These are phyloP conservation scores for Ursus arctos DNA, from an alignment of 2,113 vertebrate species.

Conservation along the genomic window DNA sequence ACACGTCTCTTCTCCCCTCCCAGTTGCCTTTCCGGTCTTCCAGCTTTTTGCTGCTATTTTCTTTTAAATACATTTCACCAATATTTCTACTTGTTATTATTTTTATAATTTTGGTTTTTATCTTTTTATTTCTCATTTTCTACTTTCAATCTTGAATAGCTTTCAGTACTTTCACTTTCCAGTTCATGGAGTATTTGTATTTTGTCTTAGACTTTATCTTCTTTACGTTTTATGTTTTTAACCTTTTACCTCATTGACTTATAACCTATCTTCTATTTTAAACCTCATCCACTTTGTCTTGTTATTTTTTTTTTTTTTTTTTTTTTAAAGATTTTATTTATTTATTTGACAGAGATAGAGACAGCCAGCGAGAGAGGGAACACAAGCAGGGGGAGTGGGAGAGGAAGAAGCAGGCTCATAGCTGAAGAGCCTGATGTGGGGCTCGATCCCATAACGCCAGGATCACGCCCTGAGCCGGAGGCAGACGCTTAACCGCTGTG, in stretches of 20 bases:
- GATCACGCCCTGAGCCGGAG: too few species aligned
- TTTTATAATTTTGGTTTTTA: constrained; percentile 33
- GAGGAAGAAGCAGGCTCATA: too few species aligned
- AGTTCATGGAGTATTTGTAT: neutral
- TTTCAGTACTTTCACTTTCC: constrained; percentile 48
- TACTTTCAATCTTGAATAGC: neutral
- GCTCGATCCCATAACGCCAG: too few species aligned
- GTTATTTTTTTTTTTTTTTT: too few species aligned
- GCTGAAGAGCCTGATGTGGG: too few species aligned
- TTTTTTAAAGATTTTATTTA: too few species aligned
- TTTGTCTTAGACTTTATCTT: constrained; percentile 13
- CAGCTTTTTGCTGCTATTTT: neutral
- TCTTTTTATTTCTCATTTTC: constrained; percentile 1
- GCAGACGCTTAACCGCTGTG: too few species aligned
- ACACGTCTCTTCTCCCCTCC: neutral
- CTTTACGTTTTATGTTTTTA: constrained; percentile 23
- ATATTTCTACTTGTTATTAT: neutral
- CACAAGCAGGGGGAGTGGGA: too few species aligned
- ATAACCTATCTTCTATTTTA: constrained; percentile 14
- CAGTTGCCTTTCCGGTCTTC: neutral
- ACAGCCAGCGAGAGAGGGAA: too few species aligned
- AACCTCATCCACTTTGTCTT: neutral
- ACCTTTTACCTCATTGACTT: constrained; percentile 8
- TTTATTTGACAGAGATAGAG: too few species aligned
- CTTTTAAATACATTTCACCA: neutral